Percentiles rank a stretch among this genome's conserved stretches.
phyloP scores from a whole-genome alignment of 2,797 vertebrate genomes.

The Sphaeramia orbicularis region DNA sequence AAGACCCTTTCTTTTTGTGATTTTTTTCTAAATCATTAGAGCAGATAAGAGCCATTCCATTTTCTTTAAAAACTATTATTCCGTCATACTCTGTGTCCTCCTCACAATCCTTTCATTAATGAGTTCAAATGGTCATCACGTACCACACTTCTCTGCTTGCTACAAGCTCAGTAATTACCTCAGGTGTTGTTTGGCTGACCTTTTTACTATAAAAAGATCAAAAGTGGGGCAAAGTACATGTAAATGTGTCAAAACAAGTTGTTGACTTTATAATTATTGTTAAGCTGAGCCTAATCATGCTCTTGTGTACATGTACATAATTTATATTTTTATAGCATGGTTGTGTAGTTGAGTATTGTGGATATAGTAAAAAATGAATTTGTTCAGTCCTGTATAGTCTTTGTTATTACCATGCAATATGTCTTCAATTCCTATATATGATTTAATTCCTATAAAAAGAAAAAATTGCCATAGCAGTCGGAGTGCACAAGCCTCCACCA shows the following conservation, averaged over 20 bases:
- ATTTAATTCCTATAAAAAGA: too few relatives aligned
- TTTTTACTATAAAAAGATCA: slow-evolving; percentile 44
- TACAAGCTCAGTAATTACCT: slow-evolving; percentile 33
- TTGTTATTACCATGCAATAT: too few relatives aligned
- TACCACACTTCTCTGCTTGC: not conserved
- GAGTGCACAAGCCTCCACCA: too few relatives aligned
- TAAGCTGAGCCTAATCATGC: not conserved
- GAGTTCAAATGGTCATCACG: slow-evolving; percentile 12
- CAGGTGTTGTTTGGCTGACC: slow-evolving; percentile 30
- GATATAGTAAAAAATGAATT: too few relatives aligned
- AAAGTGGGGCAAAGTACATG: slow-evolving; percentile 7
- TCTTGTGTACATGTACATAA: not conserved
- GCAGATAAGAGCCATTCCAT: slow-evolving; percentile 29
- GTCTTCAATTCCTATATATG: too few relatives aligned
- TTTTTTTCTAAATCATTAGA: slow-evolving; percentile 32
- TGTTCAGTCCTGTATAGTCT: too few relatives aligned
- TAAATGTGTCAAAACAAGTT: slow-evolving; percentile 8
- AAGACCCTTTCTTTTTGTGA: too few relatives aligned
- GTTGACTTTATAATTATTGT: not conserved
- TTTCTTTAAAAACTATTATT: slow-evolving; percentile 29
- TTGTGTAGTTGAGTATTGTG: too few relatives aligned
- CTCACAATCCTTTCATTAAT: slow-evolving; percentile 39
- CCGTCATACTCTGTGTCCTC: not conserved
- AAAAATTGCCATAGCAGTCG: too few relatives aligned
- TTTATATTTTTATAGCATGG: not conserved